These are phyloP conservation scores for Macrochelys suwanniensis DNA, from an alignment of 2,797 vertebrate species.

Conservation along the genomic window DNA sequence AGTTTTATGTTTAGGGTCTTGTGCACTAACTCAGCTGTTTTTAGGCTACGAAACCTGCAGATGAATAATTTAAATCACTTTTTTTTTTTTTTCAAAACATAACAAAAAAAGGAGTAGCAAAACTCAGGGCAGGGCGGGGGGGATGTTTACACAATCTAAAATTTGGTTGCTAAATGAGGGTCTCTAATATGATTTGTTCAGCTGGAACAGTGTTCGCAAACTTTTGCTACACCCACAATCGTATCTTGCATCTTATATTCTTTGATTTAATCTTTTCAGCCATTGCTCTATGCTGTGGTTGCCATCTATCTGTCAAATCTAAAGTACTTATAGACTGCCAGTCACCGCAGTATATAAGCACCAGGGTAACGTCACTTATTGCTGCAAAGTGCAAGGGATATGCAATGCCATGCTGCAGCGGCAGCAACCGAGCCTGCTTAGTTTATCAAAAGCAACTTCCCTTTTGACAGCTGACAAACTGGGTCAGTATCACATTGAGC, in stretches of 20 bases:
- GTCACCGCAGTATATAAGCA: neutral
- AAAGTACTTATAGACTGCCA: neutral
- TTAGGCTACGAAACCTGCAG: neutral
- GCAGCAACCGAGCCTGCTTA: neutral
- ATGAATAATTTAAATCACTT: neutral
- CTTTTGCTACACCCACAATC: neutral
- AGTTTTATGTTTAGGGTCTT: neutral
- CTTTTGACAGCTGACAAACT: neutral
- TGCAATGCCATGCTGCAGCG: neutral
- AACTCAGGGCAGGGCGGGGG: neutral
- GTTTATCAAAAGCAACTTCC: neutral
- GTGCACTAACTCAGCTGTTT: neutral
- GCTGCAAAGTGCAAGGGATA: neutral
- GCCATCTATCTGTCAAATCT: neutral
- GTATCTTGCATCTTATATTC: fast-evolving
- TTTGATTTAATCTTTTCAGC: neutral
- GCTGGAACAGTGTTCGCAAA: neutral
- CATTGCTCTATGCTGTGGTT: neutral
- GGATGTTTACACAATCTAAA: neutral
- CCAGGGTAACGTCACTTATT: neutral
- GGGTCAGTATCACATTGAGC: neutral
- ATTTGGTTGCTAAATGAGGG: neutral
- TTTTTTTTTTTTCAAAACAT: neutral
- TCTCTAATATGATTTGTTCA: neutral
- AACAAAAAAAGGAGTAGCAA: neutral